phyloP scores from a whole-genome alignment of 1,140 invertebrate genomes.

The Drosophila arizonae region DNA sequence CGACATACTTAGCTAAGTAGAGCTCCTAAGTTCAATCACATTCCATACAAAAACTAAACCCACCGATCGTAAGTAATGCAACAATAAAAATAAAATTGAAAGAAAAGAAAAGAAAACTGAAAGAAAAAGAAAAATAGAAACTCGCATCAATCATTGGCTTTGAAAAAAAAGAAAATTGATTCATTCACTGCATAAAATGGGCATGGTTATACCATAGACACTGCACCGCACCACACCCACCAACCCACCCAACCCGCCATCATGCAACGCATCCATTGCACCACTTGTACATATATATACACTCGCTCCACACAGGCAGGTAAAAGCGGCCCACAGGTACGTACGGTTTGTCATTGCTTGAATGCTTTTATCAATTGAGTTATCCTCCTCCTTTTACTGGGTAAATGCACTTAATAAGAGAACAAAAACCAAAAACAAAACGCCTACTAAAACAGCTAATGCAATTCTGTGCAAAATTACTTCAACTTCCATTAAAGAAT shows the following conservation, averaged over 20 bases:
- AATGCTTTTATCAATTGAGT: conserved; percentile 38
- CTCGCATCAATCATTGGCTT: conserved; percentile 67
- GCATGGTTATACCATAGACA: conserved; percentile 17
- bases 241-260: conserved; percentile 33
- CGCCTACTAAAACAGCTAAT: conserved; percentile 18
- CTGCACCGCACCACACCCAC: conserved; percentile 28
- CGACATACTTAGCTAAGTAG: conserved; percentile 26
- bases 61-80: conserved; percentile 64
- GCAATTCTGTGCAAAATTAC: background rate
- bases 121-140: conserved; percentile 18
- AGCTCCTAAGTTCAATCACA: conserved; percentile 63
- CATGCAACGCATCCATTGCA: conserved; percentile 22
- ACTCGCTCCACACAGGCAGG: conserved; percentile 8
- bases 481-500: conserved; percentile 10
- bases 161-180: conserved; percentile 7
- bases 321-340: conserved; percentile 38
- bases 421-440: background rate
- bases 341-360: conserved; percentile 51
- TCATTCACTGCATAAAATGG: conserved; percentile 23
- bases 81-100: conserved; percentile 30
- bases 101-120: conserved; percentile 33
- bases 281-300: conserved; percentile 44
- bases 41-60: conserved; percentile 48
- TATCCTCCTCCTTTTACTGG: background rate
- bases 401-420: conserved; percentile 5